phyloP scores from a whole-genome alignment of 2,113 vertebrate species.

The Cromileptes altivelis region DNA sequence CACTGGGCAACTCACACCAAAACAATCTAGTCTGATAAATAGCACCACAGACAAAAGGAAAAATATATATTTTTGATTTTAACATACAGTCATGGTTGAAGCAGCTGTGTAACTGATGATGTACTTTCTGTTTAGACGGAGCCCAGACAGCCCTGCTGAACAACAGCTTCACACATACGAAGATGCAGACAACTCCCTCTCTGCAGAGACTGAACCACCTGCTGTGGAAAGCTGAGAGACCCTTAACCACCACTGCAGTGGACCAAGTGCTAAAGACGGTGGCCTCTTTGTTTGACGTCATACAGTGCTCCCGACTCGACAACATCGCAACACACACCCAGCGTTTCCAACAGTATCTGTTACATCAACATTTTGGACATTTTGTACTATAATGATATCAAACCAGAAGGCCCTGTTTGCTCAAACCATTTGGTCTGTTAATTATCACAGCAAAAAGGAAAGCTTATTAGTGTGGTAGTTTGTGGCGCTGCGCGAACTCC shows the following conservation, averaged over 20 bases:
- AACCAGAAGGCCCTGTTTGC: constrained; percentile 46
- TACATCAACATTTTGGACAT: constrained; percentile 63
- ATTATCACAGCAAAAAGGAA: constrained; percentile 58
- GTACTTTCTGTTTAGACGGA: constrained; percentile 57
- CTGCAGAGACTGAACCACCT: constrained; percentile 71
- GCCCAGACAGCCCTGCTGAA: constrained; percentile 76
- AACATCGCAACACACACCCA: constrained; percentile 40
- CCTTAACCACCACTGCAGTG: constrained; percentile 43
- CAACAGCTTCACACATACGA: constrained; percentile 66
- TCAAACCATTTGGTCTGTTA: constrained; percentile 50
- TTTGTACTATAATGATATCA: constrained; percentile 68
- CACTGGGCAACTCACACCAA: too few species aligned
- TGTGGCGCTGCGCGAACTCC: constrained; percentile 39
- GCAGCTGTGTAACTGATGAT: background rate
- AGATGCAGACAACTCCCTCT: constrained; percentile 66
- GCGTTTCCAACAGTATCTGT: constrained; percentile 62
- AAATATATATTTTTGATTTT: too few species aligned
- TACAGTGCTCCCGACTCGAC: constrained; percentile 29
- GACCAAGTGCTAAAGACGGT: constrained; percentile 78
- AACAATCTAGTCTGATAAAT: too few species aligned
- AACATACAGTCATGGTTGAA: background rate
- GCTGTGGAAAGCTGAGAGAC: constrained; percentile 80
- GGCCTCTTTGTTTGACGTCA: constrained; percentile 60
- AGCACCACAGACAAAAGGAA: too few species aligned
- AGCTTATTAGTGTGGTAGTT: constrained; percentile 64